Conservation (phyloP, 2,888 invertebrate species). For the Leptinotarsa tumamoca region DNA sequence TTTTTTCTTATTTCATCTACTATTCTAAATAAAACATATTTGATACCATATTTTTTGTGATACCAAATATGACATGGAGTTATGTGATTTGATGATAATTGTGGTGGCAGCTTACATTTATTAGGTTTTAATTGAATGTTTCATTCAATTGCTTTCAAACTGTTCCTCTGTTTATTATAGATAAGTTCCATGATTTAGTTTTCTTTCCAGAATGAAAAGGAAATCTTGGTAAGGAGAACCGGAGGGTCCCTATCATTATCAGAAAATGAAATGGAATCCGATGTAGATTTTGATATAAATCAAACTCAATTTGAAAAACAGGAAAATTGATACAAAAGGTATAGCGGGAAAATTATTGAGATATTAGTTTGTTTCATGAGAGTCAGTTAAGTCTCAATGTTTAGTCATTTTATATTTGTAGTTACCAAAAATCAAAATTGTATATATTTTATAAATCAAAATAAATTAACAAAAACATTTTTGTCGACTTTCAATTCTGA, state of each 20-base stretch:
- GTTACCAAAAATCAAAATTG: slow-evolving; percentile 9
- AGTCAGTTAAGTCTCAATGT: neutral
- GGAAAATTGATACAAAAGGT: neutral
- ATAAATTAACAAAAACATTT: neutral
- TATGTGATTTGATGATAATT: neutral
- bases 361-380: neutral
- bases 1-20: neutral
- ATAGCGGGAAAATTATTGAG: neutral
- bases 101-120: neutral
- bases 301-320: slow-evolving; percentile 28
- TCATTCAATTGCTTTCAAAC: neutral
- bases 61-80: neutral
- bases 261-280: slow-evolving; percentile 85
- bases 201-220: slow-evolving; percentile 35
- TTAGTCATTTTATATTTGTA: slow-evolving; percentile 17
- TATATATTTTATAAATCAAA: slow-evolving; percentile 17
- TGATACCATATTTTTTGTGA: too few relatives aligned
- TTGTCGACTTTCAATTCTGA: neutral
- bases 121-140: neutral
- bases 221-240: slow-evolving; percentile 69
- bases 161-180: neutral
- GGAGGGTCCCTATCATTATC: slow-evolving; percentile 86
- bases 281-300: slow-evolving; percentile 65
- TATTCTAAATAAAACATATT: too few relatives aligned
- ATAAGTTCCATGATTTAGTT: neutral